A percentile compares a stretch with the other conserved stretches of the same genome.
phyloP scores from a whole-genome alignment of 2,888 invertebrate species.

The Latrodectus hesperus region DNA sequence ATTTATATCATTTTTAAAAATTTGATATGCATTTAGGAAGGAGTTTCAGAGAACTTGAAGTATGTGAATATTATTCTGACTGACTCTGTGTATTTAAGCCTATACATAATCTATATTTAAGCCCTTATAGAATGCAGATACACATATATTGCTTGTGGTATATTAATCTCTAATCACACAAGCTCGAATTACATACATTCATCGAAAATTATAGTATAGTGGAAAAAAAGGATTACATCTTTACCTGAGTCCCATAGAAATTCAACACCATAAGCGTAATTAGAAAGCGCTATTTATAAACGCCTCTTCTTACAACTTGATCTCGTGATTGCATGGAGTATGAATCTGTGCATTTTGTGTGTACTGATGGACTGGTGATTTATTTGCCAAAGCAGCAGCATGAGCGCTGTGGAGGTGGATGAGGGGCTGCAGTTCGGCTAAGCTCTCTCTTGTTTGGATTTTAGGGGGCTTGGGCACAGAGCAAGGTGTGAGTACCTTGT shows the following conservation, averaged over 20 bases:
- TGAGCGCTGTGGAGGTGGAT: constrained; percentile 1
- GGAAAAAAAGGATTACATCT: not conserved
- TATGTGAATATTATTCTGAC: too few relatives aligned
- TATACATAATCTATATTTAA: too few relatives aligned
- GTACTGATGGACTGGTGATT: constrained; percentile 35
- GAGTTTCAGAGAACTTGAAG: too few relatives aligned
- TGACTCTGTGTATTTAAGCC: too few relatives aligned
- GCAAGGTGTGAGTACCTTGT: constrained; percentile 35
- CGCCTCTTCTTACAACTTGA: constrained; percentile 41
- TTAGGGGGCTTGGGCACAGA: constrained; percentile 38
- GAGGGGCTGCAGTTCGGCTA: constrained; percentile 51
- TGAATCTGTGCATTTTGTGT: constrained; percentile 54
- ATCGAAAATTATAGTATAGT: not conserved
- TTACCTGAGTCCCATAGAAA: constrained; percentile 30
- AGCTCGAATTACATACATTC: too few relatives aligned
- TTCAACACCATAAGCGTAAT: constrained; percentile 16
- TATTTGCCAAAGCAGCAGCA: constrained; percentile 27
- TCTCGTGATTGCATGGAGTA: constrained; percentile 29
- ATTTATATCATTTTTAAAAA: too few relatives aligned
- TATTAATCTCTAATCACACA: too few relatives aligned
- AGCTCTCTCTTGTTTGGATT: constrained; percentile 45
- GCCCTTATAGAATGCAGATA: too few relatives aligned
- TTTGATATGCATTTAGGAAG: too few relatives aligned
- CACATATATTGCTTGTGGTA: too few relatives aligned
- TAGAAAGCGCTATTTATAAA: constrained; percentile 14